Base-by-base conservation (phyloP, 2,888 invertebrate species). In the Orthosia incerta region DNA sequence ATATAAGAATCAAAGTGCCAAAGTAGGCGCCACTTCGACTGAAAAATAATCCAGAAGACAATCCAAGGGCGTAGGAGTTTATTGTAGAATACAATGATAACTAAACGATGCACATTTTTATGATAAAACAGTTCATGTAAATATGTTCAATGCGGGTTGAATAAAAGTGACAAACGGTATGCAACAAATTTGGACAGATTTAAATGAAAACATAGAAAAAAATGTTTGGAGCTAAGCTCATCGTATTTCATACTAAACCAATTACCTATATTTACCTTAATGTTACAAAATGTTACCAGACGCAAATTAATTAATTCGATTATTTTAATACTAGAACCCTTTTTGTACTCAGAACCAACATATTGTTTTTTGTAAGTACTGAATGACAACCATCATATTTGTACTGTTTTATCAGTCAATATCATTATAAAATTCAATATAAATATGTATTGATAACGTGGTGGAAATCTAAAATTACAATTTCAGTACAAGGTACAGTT, bases 371-470 rank as follows among this genome's bases (percentile, higher is more conserved):
- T 4, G 26, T 5, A 46, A 53, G 20, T 39, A 64, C 16, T 26
- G 15, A 69, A 57, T 9, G 12, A 57, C 0, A 23, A 53, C 20
- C 53, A 12, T 39, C 45, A 26, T 59, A 26, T 53, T 59, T 50
- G 12, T 50, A 15, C 18, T 12, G 12, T 26, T 20, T 74, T 16
- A 39, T 39, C 2, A 50, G 26, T 20, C 46, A 26, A 12, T 57
- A 51, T 31, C 15, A 59, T 46, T 26, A 59, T 31, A 26, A 75
- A 62, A 70, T 75, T 59, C 70, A 18, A 59, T 48, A 53, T 70
- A 23, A 62, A 75, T 63, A 63, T 63, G 56, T 75, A 74, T 69
- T 23, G 46, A 46, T 31, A 57, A 48, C 57, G 1, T 55, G 59
- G n/a, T 20, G 31, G 9, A 62, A 62, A 63, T 69, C 15, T 57